phyloP scores from a whole-genome alignment of 2,797 vertebrate genomes.

The Danio aesculapii region DNA sequence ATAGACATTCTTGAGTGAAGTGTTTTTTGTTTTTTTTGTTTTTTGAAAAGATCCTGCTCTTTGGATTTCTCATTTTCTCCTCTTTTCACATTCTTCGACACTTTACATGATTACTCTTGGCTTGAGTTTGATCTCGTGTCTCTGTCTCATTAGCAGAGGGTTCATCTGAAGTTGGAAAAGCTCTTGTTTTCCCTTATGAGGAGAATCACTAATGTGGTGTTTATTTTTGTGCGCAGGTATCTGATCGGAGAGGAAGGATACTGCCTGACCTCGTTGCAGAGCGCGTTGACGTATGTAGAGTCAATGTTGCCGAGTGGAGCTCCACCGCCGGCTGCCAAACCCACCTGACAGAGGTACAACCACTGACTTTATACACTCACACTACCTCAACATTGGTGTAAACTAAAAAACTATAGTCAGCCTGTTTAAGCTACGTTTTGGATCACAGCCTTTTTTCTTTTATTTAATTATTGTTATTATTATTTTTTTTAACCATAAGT shows the following conservation, averaged over 20 bases:
- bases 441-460: too few species aligned
- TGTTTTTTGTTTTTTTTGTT: background rate
- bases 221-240: constrained; percentile 77
- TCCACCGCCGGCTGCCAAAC: constrained; percentile 54
- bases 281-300: constrained; percentile 89
- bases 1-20: background rate
- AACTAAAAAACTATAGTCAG: too few species aligned
- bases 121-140: constrained; percentile 48
- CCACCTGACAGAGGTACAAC: constrained; percentile 69
- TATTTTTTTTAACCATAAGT: too few species aligned
- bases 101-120: constrained; percentile 7
- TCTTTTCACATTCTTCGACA: background rate
- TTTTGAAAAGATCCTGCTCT: background rate
- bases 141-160: constrained; percentile 54
- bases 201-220: constrained; percentile 26
- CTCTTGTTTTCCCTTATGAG: background rate
- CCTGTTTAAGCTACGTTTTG: too few species aligned
- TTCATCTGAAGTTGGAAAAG: constrained; percentile 52
- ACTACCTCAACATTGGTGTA: too few species aligned
- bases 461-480: too few species aligned
- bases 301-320: constrained; percentile 74
- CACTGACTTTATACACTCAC: background rate
- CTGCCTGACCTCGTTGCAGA: constrained; percentile 95
- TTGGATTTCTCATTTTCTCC: background rate
- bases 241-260: constrained; percentile 97